Evolutionary conservation across 2,888 invertebrate genomes (phyloP).

Genomic region (Spisula subtruncata): DNA sequence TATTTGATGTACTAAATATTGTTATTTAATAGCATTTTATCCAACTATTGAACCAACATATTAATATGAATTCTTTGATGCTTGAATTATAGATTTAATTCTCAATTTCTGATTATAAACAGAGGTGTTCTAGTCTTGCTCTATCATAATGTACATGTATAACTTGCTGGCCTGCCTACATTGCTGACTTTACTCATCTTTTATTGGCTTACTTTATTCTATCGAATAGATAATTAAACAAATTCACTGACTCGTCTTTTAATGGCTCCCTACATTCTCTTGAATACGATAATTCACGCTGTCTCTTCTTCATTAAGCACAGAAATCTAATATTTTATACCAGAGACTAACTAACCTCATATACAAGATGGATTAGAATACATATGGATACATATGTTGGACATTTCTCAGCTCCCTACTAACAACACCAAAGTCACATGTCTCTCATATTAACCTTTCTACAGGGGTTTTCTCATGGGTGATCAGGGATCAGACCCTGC

Average conservation of each 20-base stretch:
- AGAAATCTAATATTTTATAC: not conserved
- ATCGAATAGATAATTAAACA: not conserved
- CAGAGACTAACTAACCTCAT: not conserved
- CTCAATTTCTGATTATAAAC: too few species aligned
- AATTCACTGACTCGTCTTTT: too few species aligned
- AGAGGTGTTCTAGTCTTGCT: not conserved
- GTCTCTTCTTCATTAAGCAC: not conserved
- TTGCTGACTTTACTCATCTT: not conserved
- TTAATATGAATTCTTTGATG: too few species aligned
- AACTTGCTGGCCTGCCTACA: not conserved
- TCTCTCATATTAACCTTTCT: slow-evolving; percentile 58
- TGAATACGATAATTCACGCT: not conserved
- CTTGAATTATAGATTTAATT: too few species aligned
- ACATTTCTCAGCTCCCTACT: not conserved
- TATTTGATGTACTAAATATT: too few species aligned
- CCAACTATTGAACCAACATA: too few species aligned
- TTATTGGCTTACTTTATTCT: not conserved
- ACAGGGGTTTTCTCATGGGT: slow-evolving; percentile 76
- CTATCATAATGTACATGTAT: not conserved
- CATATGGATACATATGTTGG: too few species aligned
- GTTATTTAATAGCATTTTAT: too few species aligned
- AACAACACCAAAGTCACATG: slow-evolving; percentile 37
- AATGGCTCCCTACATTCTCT: not conserved
- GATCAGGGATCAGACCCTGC: slow-evolving; percentile 55
- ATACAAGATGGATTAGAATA: too few species aligned